Percentiles rank a stretch among this genome's conserved stretches.
Conservation (phyloP, 2,797 vertebrate species). For the Vireo griseus region DNA sequence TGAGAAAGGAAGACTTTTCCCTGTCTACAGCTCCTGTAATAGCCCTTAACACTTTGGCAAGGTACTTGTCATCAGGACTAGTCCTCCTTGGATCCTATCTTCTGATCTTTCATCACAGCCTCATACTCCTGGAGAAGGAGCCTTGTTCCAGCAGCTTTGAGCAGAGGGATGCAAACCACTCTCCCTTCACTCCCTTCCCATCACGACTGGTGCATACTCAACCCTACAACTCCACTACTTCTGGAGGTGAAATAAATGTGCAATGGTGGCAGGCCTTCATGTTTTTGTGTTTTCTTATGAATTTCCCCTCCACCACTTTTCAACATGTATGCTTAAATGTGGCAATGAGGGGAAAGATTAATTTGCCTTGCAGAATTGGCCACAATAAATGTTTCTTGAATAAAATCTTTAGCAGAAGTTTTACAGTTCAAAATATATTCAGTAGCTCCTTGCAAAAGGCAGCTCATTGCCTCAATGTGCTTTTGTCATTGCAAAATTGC, state of each 20-base stretch:
- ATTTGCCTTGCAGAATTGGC: neutral
- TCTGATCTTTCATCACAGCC: neutral
- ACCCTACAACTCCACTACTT: neutral
- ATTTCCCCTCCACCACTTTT: neutral
- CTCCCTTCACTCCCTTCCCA: neutral
- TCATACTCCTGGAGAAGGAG: neutral
- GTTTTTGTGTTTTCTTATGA: neutral
- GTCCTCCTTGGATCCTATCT: neutral
- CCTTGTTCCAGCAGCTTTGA: neutral
- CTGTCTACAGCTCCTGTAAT: neutral
- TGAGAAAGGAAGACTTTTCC: neutral
- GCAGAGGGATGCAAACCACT: neutral
- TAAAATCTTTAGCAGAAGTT: neutral
- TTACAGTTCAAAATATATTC: neutral
- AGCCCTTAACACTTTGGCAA: neutral
- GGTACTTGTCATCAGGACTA: neutral
- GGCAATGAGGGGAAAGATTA: neutral
- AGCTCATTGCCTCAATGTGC: neutral
- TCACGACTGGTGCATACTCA: neutral
- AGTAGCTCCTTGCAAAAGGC: neutral
- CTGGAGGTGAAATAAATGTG: neutral
- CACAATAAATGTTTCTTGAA: neutral
- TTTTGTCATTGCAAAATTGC: neutral
- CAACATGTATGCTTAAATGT: neutral
- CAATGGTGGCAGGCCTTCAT: accelerated